Evolutionary conservation across 2,113 vertebrate genomes (phyloP).

Genomic region (Columbina picui): DNA sequence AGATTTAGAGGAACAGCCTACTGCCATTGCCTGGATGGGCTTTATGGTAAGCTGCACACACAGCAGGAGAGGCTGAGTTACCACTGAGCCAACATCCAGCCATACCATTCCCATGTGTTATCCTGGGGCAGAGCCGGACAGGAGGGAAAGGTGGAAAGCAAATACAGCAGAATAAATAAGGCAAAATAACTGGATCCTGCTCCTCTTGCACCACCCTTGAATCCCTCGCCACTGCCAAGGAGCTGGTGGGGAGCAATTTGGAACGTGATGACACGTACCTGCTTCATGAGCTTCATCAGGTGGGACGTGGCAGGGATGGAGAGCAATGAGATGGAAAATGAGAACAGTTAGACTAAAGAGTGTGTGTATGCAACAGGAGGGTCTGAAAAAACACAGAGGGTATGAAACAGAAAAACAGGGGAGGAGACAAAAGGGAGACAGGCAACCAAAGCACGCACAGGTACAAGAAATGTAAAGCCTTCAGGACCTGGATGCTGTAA

Average conservation of each 20-base stretch:
- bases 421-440: neutral
- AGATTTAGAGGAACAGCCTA: neutral
- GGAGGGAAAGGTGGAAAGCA: neutral
- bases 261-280: slow-evolving; percentile 79
- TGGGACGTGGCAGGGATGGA: neutral
- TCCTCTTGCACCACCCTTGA: neutral
- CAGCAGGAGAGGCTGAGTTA: neutral
- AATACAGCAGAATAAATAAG: neutral
- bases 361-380: neutral
- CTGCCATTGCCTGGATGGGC: neutral
- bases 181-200: neutral
- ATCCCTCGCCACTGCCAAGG: neutral
- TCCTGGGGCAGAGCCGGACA: fast-evolving
- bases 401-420: neutral
- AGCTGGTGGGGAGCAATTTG: neutral
- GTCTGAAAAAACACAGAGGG: neutral
- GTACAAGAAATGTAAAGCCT: slow-evolving; percentile 36
- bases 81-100: fast-evolving
- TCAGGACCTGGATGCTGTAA: neutral
- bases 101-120: neutral
- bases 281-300: slow-evolving; percentile 69
- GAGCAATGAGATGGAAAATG: neutral
- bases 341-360: slow-evolving; percentile 4
- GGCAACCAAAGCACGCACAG: neutral
- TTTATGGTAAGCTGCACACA: neutral